Conservation (phyloP, 1,140 invertebrate species). For the Leptinotarsa undecemlineata region DNA sequence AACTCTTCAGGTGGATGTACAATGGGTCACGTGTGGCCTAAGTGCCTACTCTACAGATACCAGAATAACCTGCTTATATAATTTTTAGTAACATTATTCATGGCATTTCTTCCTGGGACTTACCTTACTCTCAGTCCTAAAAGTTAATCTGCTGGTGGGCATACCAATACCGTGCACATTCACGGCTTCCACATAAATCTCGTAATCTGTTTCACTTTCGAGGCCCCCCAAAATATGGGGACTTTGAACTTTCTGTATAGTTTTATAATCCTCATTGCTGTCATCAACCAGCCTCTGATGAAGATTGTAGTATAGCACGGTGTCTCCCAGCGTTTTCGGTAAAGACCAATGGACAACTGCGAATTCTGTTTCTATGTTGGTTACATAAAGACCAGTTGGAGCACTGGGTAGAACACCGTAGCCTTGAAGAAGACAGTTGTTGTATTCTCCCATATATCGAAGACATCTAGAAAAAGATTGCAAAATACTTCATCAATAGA, state of each 20-base stretch:
- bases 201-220: conserved; percentile 74
- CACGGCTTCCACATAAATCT: conserved; percentile 79
- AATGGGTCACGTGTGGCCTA: too few species aligned
- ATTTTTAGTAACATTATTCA: too few species aligned
- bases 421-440: conserved; percentile 78
- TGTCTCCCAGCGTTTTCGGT: conserved; percentile 71
- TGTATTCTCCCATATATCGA: conserved; percentile 77
- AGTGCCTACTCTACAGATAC: too few species aligned
- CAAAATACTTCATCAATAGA: too few species aligned
- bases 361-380: conserved; percentile 73
- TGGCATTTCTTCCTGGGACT: background rate
- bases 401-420: conserved; percentile 78
- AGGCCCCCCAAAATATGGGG: conserved; percentile 77
- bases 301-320: conserved; percentile 71
- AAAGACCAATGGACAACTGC: conserved; percentile 78
- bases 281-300: conserved; percentile 61
- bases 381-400: conserved; percentile 68
- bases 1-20: too few species aligned
- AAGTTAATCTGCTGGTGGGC: conserved; percentile 73
- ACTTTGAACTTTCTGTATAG: conserved; percentile 57
- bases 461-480: conserved; percentile 60
- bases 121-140: conserved; percentile 70
- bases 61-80: too few species aligned
- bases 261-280: conserved; percentile 46
- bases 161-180: conserved; percentile 79